Evolutionary conservation across 2,797 vertebrate species (phyloP).

Genomic region (Cossypha niveicapilla): DNA sequence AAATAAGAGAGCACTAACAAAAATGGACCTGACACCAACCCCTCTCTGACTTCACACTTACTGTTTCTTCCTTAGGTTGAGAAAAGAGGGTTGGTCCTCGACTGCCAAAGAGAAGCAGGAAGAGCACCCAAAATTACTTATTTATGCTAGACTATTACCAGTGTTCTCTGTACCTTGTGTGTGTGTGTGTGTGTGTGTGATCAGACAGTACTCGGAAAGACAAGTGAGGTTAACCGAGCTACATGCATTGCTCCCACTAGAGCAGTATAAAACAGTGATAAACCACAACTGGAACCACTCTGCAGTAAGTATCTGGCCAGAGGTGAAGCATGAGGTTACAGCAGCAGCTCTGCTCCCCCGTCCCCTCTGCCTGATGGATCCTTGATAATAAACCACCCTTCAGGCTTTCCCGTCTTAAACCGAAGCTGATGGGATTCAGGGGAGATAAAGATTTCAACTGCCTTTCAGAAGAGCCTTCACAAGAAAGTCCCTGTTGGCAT

Average conservation of each 20-base stretch:
- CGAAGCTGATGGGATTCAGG: conserved; percentile 3
- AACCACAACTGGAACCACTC: conserved; percentile 5
- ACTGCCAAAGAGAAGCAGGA: not conserved
- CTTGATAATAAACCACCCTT: conserved; percentile 37
- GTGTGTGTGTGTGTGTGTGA: not conserved
- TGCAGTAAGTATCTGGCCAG: conserved; percentile 2
- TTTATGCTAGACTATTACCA: not conserved
- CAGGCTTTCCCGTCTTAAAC: conserved; percentile 31
- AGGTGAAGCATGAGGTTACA: not conserved
- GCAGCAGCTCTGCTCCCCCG: not conserved
- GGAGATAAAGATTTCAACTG: conserved; percentile 35
- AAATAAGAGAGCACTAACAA: not conserved
- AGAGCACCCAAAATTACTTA: not conserved
- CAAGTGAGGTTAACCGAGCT: conserved; percentile 50
- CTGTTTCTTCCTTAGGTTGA: not conserved
- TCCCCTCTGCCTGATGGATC: conserved; percentile 2
- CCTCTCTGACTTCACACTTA: not conserved
- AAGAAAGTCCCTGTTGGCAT: conserved; percentile 25
- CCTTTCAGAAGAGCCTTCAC: conserved; percentile 35
- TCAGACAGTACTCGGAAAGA: not conserved
- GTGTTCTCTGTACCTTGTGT: not conserved
- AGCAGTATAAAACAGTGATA: conserved; percentile 39
- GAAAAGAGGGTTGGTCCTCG: not conserved
- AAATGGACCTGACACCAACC: not conserved
- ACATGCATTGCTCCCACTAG: conserved; percentile 35